These are phyloP conservation scores for Tetheella fluctuosa DNA, from an alignment of 2,888 invertebrate species.

Conservation along the genomic window DNA sequence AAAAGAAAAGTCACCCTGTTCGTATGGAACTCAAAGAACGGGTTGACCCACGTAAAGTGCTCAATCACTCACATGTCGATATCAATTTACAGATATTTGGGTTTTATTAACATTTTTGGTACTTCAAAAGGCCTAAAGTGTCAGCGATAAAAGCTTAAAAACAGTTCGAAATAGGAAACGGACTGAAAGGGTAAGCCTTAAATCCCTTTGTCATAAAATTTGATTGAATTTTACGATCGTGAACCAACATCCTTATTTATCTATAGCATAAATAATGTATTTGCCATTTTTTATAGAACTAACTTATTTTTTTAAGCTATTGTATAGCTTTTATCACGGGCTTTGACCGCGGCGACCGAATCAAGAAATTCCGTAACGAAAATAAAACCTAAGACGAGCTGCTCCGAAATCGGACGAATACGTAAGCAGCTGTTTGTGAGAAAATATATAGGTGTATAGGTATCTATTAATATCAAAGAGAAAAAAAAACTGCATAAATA, in stretches of 20 bases:
- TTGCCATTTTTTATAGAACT: no score
- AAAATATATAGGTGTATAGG: no score
- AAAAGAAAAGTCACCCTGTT: no score
- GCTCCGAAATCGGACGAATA: no score
- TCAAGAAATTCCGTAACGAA: no score
- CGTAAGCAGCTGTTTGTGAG: no score
- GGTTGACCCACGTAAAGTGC: background rate
- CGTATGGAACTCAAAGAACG: background rate
- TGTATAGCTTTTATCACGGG: no score
- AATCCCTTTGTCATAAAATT: conserved; percentile 19
- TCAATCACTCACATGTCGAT: background rate
- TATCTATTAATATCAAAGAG: no score
- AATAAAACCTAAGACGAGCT: no score
- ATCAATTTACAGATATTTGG: background rate
- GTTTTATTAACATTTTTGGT: background rate
- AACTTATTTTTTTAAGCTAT: no score
- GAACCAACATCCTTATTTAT: conserved; percentile 13
- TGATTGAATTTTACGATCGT: conserved; percentile 21
- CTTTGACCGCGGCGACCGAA: no score
- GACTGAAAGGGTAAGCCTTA: background rate
- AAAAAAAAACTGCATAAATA: no score
- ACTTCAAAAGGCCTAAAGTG: background rate
- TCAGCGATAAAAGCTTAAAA: conserved; percentile 4
- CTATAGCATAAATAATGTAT: conserved; percentile 4
- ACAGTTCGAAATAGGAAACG: conserved; percentile 1